Percentiles rank a stretch among this genome's conserved stretches.
phyloP scores from a whole-genome alignment of 2,113 vertebrate species.

The Melanerpes aurifrons region DNA sequence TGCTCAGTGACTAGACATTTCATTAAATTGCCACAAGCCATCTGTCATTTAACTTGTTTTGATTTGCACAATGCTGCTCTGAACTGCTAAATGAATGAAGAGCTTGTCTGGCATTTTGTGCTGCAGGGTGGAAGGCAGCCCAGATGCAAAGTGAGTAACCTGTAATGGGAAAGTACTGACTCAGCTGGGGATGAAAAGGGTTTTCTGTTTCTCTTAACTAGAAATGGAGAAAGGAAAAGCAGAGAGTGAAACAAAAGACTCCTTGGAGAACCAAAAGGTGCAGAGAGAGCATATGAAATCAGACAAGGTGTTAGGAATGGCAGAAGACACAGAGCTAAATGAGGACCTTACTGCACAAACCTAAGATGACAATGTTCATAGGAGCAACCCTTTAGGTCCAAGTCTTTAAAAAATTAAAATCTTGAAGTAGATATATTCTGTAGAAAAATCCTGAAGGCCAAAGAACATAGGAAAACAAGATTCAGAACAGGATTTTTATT shows the following conservation, averaged over 20 bases:
- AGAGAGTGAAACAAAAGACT: background rate
- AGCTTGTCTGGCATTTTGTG: background rate
- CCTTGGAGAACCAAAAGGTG: background rate
- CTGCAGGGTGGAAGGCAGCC: background rate
- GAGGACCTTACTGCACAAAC: background rate
- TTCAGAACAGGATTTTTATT: background rate
- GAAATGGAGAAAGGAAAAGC: background rate
- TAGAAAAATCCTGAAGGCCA: background rate
- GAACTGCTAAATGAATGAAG: background rate
- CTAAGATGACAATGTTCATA: accelerated
- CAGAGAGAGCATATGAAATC: background rate
- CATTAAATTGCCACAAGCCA: slow-evolving; percentile 18
- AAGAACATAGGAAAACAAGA: background rate
- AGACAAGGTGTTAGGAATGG: background rate
- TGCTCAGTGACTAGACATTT: background rate
- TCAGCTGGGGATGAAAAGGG: background rate
- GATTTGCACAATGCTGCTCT: background rate
- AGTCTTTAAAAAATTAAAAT: background rate
- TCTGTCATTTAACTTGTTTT: slow-evolving; percentile 24
- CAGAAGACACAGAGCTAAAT: background rate
- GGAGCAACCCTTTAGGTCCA: background rate
- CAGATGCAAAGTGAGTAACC: background rate
- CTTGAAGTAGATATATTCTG: background rate
- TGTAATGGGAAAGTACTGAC: accelerated
- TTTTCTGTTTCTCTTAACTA: background rate